Evolutionary conservation across 2,888 invertebrate species (phyloP).

Genomic region (Ochropacha duplaris): DNA sequence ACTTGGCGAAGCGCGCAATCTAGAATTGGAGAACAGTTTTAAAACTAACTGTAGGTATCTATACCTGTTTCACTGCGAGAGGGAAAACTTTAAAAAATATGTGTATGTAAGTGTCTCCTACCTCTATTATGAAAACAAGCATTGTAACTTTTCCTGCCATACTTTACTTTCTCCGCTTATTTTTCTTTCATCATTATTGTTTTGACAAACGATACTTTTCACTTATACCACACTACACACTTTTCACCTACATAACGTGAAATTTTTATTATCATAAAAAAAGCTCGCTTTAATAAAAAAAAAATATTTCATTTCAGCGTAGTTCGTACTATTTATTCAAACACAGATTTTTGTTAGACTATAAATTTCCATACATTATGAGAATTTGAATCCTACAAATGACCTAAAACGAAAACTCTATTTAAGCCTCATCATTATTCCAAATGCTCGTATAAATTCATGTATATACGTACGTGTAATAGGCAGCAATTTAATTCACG

Average conservation of each 20-base stretch:
- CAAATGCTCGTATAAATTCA: constrained; percentile 21
- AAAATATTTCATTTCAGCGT: too few relatives aligned
- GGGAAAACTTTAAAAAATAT: constrained; percentile 47
- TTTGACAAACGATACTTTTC: too few relatives aligned
- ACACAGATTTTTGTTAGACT: not conserved
- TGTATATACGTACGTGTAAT: constrained; percentile 28
- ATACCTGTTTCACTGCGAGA: constrained; percentile 46
- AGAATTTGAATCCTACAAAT: not conserved
- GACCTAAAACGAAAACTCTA: not conserved
- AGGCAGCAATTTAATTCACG: constrained; percentile 52
- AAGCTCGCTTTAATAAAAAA: too few relatives aligned
- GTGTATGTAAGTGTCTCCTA: constrained; percentile 25
- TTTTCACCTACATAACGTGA: too few relatives aligned
- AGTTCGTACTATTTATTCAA: not conserved
- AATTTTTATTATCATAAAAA: too few relatives aligned
- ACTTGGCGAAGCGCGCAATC: constrained; percentile 58
- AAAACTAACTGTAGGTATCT: constrained; percentile 51
- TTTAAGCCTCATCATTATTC: constrained; percentile 23
- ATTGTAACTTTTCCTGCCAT: constrained; percentile 10
- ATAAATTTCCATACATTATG: not conserved
- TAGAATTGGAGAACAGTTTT: constrained; percentile 67
- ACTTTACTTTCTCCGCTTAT: not conserved
- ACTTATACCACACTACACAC: too few relatives aligned
- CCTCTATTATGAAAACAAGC: constrained; percentile 32
- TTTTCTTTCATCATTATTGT: not conserved